phyloP scores from a whole-genome alignment of 2,113 vertebrate species.

The Chrysochloris asiatica region DNA sequence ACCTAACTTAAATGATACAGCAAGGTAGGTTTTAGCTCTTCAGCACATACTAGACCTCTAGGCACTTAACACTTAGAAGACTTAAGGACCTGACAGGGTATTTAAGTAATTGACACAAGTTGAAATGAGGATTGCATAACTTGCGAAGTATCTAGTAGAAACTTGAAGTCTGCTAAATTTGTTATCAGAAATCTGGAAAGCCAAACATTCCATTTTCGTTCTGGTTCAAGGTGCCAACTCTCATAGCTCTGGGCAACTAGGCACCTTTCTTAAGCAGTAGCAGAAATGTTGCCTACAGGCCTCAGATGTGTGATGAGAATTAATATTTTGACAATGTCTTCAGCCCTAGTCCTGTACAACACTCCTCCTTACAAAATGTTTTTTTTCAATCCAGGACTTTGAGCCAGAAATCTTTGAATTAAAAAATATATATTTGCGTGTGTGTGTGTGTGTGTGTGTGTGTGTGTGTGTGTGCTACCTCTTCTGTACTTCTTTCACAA shows the following conservation, averaged over 20 bases:
- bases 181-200: conserved; percentile 56
- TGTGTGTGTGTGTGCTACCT: background rate
- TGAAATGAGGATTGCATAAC: conserved; percentile 54
- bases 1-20: background rate
- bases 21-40: background rate
- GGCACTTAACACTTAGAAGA: background rate
- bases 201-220: conserved; percentile 57
- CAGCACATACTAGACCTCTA: background rate
- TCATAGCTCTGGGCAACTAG: conserved; percentile 42
- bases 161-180: conserved; percentile 57
- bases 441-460: background rate
- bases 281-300: conserved; percentile 50
- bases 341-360: background rate
- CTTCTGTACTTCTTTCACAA: background rate
- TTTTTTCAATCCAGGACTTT: background rate
- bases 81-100: conserved; percentile 41
- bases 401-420: conserved; percentile 7
- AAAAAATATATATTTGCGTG: background rate
- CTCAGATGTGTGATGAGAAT: conserved; percentile 14
- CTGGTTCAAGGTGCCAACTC: conserved; percentile 46
- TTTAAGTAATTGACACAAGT: conserved; percentile 59
- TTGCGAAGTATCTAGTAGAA: conserved; percentile 55
- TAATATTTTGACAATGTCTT: conserved; percentile 50
- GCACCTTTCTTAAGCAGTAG: conserved; percentile 26
- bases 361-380: background rate